Evolutionary conservation across 1,140 invertebrate genomes (phyloP).

Genomic region (Ephestia elutella): DNA sequence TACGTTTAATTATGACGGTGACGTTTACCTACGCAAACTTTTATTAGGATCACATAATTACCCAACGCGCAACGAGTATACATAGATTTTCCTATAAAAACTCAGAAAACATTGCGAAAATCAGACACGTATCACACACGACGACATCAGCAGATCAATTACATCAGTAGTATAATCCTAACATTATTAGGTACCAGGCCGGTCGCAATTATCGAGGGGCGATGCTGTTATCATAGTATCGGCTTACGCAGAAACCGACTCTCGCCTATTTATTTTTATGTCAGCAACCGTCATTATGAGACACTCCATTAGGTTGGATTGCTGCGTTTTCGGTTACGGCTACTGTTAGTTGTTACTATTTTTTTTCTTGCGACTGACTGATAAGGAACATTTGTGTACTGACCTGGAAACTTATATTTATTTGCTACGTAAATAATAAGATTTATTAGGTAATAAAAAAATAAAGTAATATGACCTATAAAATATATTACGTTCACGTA

Average conservation of each 20-base stretch:
- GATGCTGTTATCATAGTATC: conserved; percentile 74
- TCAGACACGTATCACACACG: background rate
- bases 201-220: conserved; percentile 52
- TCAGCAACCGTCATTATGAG: conserved; percentile 73
- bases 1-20: no score
- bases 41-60: no score
- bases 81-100: background rate
- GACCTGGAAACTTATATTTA: no score
- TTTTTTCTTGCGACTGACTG: conserved; percentile 20
- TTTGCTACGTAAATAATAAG: no score
- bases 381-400: background rate
- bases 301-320: conserved; percentile 74
- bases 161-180: conserved; percentile 47
- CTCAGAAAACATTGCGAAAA: background rate
- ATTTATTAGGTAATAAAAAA: no score
- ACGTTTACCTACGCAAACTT: no score
- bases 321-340: conserved; percentile 70
- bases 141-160: conserved; percentile 28
- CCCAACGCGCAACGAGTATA: no score
- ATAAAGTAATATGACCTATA: no score
- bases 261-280: conserved; percentile 74
- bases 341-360: conserved; percentile 49
- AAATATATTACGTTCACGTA: no score
- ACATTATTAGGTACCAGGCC: conserved; percentile 42
- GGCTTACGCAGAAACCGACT: conserved; percentile 73